Conservation (phyloP, 2,888 invertebrate genomes). For the Amphimallon solstitiale region DNA sequence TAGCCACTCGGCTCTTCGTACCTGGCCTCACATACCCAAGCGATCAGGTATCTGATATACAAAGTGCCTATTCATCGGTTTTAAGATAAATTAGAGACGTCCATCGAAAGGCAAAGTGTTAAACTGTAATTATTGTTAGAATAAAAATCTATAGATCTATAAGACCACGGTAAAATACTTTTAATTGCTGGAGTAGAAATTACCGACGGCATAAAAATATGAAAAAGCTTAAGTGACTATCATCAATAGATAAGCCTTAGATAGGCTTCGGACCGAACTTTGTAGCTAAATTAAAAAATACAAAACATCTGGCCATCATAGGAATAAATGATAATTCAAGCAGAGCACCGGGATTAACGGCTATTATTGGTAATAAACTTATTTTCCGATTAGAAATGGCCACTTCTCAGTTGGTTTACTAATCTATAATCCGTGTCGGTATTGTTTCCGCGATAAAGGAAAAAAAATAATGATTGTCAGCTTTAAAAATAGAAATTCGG, state of each 20-base stretch:
- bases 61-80: constrained; percentile 62
- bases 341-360: constrained; percentile 13
- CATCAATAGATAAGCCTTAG: not conserved
- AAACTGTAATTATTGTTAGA: constrained; percentile 53
- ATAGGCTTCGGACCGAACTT: not conserved
- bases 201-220: constrained; percentile 5
- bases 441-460: constrained; percentile 3
- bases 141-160: constrained; percentile 19
- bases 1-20: constrained; percentile 53
- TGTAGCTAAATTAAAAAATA: not conserved
- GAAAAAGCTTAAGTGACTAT: not conserved
- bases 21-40: constrained; percentile 42
- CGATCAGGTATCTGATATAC: constrained; percentile 56
- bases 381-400: not conserved
- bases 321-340: constrained; percentile 20
- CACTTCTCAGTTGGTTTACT: not conserved
- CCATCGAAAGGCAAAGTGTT: constrained; percentile 53
- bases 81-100: constrained; percentile 61
- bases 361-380: not conserved
- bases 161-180: not conserved
- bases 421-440: constrained; percentile 13
- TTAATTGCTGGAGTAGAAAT: not conserved
- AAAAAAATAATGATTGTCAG: not conserved
- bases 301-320: constrained; percentile 4
- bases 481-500: constrained; percentile 2